These are phyloP conservation scores for Hipposideros larvatus DNA, from an alignment of 2,797 vertebrate genomes.

Conservation along the genomic window DNA sequence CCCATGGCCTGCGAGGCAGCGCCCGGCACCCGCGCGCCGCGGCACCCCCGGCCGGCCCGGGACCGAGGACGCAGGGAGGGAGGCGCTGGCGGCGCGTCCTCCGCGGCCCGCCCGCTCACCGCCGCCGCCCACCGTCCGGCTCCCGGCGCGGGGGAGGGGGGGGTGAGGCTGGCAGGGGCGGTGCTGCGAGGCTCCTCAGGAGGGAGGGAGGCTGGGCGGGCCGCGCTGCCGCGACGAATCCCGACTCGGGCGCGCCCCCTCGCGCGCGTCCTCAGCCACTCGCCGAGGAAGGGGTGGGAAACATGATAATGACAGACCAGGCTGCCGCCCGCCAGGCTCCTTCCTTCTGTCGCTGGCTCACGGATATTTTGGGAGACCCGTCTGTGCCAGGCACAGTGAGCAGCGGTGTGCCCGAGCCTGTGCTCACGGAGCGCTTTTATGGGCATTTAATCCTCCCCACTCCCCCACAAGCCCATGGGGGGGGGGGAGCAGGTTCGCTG, in stretches of 20 bases:
- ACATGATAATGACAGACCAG: neutral
- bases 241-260: constrained; percentile 76
- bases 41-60: constrained; percentile 70
- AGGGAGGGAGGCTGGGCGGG: constrained; percentile 27
- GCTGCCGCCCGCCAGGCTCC: neutral
- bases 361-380: neutral
- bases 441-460: neutral
- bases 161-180: constrained; percentile 60
- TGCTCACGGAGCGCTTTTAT: neutral
- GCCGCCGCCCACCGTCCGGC: constrained; percentile 82
- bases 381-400: neutral
- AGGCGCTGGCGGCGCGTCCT: constrained; percentile 79
- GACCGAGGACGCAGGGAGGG: constrained; percentile 88
- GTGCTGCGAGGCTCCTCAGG: constrained; percentile 29
- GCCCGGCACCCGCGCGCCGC: constrained; percentile 64
- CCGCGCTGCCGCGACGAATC: constrained; percentile 38
- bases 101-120: constrained; percentile 58
- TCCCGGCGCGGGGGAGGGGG: constrained; percentile 58
- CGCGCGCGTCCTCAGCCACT: constrained; percentile 55
- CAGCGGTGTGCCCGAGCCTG: neutral
- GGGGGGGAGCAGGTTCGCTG: neutral
- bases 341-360: neutral
- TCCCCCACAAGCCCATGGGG: neutral
- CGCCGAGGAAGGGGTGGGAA: neutral
- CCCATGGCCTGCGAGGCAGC: constrained; percentile 89